Percentiles rank a stretch among this genome's conserved stretches.
Evolutionary conservation across 2,113 vertebrate genomes (phyloP).

Genomic region (Cochlearius cochlearius): DNA sequence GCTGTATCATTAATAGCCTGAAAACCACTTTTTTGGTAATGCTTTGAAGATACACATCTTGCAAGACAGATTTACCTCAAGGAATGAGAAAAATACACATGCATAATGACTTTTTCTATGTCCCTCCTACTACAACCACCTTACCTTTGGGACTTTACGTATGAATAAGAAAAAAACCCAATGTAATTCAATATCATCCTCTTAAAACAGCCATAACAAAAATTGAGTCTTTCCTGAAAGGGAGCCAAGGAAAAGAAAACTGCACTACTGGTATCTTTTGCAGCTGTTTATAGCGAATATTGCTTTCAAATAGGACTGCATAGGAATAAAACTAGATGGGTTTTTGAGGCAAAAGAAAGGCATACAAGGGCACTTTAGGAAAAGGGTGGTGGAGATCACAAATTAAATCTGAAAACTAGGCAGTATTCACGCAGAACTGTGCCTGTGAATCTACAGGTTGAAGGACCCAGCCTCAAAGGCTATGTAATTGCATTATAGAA

Average conservation of each 20-base stretch:
- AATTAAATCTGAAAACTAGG: not conserved
- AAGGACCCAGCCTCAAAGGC: not conserved
- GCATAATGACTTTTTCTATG: not conserved
- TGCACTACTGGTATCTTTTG: slow-evolving; percentile 3
- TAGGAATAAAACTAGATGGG: not conserved
- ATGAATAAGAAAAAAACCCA: not conserved
- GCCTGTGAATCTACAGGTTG: not conserved
- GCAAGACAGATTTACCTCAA: not conserved
- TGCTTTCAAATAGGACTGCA: not conserved
- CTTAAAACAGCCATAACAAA: slow-evolving; percentile 55
- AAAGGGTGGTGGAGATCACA: not conserved
- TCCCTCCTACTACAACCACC: not conserved
- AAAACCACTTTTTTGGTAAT: not conserved
- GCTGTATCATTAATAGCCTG: not conserved
- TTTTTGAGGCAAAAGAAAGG: not conserved
- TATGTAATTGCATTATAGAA: not conserved
- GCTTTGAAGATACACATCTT: not conserved
- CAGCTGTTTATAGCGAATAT: slow-evolving; percentile 7
- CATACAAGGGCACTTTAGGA: not conserved
- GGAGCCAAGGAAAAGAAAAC: slow-evolving; percentile 40
- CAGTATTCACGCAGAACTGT: not conserved
- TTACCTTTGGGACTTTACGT: slow-evolving; percentile 12
- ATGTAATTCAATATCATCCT: slow-evolving; percentile 33
- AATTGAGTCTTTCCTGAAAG: slow-evolving; percentile 34
- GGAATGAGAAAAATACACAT: not conserved